These are phyloP conservation scores for Chelonus insularis DNA, from an alignment of 1,140 invertebrate species.

Conservation along the genomic window DNA sequence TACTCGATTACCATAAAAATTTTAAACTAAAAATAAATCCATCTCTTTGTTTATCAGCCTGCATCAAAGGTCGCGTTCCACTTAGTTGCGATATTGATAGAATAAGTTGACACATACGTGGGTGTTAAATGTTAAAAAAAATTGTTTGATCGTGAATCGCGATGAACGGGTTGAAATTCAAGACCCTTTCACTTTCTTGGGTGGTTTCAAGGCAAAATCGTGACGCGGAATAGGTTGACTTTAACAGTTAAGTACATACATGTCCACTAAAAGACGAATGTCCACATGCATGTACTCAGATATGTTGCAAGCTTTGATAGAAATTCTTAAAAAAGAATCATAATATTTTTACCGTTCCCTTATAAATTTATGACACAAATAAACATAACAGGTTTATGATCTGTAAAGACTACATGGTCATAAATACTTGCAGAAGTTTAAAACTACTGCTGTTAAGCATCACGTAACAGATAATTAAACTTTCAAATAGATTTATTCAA, in stretches of 20 bases:
- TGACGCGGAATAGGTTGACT: slow-evolving; percentile 30
- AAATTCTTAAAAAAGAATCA: too few species aligned
- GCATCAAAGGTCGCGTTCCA: slow-evolving; percentile 3
- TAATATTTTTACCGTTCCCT: too few species aligned
- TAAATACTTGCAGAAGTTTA: neutral
- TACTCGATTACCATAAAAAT: too few species aligned
- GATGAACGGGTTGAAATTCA: slow-evolving; percentile 35
- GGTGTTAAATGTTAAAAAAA: slow-evolving; percentile 18
- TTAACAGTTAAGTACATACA: neutral
- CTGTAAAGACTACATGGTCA: too few species aligned
- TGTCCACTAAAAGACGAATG: slow-evolving; percentile 6
- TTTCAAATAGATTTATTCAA: too few species aligned
- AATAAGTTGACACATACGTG: neutral
- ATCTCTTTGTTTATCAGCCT: neutral
- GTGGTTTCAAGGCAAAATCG: slow-evolving; percentile 43
- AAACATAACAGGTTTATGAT: too few species aligned
- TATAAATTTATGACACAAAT: too few species aligned
- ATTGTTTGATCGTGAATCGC: slow-evolving; percentile 30
- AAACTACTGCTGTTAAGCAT: neutral
- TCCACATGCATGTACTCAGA: neutral
- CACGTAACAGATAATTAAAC: neutral
- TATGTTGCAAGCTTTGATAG: too few species aligned
- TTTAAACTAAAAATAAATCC: neutral
- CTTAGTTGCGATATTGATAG: neutral
- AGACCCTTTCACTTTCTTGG: slow-evolving; percentile 49